Conservation (phyloP, 2,888 invertebrate genomes). For the Pristionchus mayeri region DNA sequence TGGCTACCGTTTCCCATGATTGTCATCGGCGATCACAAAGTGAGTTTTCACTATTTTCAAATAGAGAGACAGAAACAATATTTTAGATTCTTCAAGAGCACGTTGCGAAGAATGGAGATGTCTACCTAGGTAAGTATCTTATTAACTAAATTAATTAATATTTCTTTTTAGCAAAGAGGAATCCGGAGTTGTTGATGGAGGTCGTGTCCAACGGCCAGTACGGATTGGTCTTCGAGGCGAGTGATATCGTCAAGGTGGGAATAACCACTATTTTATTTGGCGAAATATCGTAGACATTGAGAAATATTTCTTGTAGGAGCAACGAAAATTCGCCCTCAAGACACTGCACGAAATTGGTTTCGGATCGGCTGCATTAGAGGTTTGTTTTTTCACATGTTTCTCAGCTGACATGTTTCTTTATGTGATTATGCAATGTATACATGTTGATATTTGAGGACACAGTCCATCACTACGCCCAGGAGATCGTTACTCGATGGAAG, state of each 20-base stretch:
- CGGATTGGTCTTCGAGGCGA: conserved; percentile 15
- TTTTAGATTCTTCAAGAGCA: conserved; percentile 17
- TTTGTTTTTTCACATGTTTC: neutral
- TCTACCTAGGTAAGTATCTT: neutral
- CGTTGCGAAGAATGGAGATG: neutral
- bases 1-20: too few species aligned
- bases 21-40: too few species aligned
- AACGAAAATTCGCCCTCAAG: neutral
- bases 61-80: too few species aligned
- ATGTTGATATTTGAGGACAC: neutral
- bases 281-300: neutral
- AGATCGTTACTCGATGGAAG: conserved; percentile 11
- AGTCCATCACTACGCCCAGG: neutral
- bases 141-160: neutral
- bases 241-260: conserved; percentile 19
- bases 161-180: neutral
- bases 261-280: neutral
- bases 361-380: conserved; percentile 5
- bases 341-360: conserved; percentile 23
- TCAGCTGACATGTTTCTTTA: neutral
- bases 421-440: neutral
- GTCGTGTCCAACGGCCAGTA: neutral
- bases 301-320: neutral
- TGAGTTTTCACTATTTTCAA: neutral
- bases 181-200: neutral